A percentile compares a stretch with the other conserved stretches of the same genome.
phyloP scores from a whole-genome alignment of 2,113 vertebrate genomes.

The Nesogale talazaci region DNA sequence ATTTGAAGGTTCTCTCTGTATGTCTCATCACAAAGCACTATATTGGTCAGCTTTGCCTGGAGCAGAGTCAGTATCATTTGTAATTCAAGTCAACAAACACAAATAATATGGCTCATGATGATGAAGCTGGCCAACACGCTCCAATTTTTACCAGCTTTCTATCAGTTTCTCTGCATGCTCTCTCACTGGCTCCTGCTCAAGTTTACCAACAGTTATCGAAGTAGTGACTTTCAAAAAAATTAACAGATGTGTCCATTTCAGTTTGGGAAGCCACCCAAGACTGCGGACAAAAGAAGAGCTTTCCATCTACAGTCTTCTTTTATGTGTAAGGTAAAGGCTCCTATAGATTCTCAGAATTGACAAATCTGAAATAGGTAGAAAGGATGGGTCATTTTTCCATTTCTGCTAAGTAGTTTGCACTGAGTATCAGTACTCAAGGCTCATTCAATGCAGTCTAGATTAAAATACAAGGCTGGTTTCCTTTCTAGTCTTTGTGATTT shows the following conservation, averaged over 20 bases:
- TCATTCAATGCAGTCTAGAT: background rate
- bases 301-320: background rate
- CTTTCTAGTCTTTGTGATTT: background rate
- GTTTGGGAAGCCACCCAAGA: background rate
- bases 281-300: background rate
- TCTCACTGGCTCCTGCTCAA: background rate
- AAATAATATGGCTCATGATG: background rate
- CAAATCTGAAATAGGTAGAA: background rate
- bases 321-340: background rate
- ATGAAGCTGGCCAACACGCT: background rate
- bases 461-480: background rate
- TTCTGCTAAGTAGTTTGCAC: background rate
- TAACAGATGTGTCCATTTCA: slow-evolving; percentile 8
- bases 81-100: slow-evolving; percentile 21
- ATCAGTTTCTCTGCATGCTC: background rate
- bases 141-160: background rate
- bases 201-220: background rate
- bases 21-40: background rate
- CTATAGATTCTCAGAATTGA: background rate
- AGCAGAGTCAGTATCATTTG: background rate
- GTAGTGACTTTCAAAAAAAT: background rate
- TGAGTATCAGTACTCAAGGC: background rate
- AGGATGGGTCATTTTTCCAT: background rate
- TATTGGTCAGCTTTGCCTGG: background rate
- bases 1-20: background rate